phyloP scores from a whole-genome alignment of 1,140 invertebrate species.

The Eupeodes corollae region DNA sequence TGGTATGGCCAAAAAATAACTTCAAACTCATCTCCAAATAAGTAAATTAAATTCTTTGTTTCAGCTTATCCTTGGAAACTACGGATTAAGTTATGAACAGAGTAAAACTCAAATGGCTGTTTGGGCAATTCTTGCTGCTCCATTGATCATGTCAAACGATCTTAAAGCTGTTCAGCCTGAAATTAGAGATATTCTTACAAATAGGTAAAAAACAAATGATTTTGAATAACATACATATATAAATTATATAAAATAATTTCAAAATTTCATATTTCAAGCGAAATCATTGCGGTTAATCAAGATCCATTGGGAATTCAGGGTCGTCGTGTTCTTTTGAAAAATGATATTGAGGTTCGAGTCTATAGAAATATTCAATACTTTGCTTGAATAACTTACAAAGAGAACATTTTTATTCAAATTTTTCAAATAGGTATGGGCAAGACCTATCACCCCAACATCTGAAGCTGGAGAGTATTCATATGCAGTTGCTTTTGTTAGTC shows the following conservation, averaged over 20 bases:
- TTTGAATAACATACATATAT: neutral
- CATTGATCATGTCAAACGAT: conserved; percentile 80
- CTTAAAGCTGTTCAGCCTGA: conserved; percentile 57
- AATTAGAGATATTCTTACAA: conserved; percentile 66
- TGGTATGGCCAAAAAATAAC: too few relatives aligned
- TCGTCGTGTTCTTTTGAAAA: conserved; percentile 51
- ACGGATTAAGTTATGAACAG: conserved; percentile 71
- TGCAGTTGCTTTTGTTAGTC: conserved; percentile 76
- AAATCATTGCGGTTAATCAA: conserved; percentile 71
- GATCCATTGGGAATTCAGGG: conserved; percentile 58
- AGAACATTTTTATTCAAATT: conserved; percentile 41
- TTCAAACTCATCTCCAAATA: too few relatives aligned
- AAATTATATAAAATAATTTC: neutral
- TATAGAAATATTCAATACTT: neutral
- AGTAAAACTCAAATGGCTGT: conserved; percentile 79
- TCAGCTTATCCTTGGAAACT: conserved; percentile 75
- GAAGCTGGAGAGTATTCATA: conserved; percentile 69
- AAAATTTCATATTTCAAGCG: conserved; percentile 41
- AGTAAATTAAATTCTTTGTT: too few relatives aligned
- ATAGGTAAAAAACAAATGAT: conserved; percentile 30
- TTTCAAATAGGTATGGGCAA: conserved; percentile 69
- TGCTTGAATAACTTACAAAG: neutral
- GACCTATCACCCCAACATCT: conserved; percentile 68
- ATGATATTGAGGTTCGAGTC: conserved; percentile 60
- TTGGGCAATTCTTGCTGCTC: conserved; percentile 81